Evolutionary conservation across 2,888 invertebrate species (phyloP).

Genomic region (Catotricha subobsoleta): DNA sequence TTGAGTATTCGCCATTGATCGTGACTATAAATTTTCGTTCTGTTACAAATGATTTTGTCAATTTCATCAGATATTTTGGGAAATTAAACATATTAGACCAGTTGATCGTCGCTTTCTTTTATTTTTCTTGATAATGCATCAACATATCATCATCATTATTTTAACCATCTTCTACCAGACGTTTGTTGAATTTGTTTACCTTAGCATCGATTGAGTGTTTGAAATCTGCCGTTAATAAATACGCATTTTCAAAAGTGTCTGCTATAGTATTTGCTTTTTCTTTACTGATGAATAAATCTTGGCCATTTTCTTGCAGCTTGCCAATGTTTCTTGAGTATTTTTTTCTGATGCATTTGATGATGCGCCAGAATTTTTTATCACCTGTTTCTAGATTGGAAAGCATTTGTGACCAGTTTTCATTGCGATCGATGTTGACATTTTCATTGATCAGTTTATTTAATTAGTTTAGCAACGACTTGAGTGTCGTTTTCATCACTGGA

Average conservation of each 20-base stretch:
- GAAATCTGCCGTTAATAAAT: neutral
- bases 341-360: neutral
- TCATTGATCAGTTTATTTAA: neutral
- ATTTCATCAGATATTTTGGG: no score
- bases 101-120: neutral
- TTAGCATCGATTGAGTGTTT: neutral
- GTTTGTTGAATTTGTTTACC: neutral
- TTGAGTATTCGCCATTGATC: neutral
- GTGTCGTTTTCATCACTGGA: neutral
- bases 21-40: no score
- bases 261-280: neutral
- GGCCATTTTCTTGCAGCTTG: neutral
- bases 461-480: neutral
- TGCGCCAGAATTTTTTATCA: neutral
- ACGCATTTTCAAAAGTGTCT: neutral
- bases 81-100: neutral
- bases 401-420: neutral
- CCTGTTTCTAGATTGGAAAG: neutral
- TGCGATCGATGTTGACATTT: neutral
- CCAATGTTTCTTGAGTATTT: neutral
- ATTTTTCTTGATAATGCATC: no score
- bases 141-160: neutral
- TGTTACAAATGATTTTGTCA: no score
- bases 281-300: neutral
- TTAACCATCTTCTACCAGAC: neutral